Percentiles rank a stretch among this genome's conserved stretches.
phyloP scores from a whole-genome alignment of 2,888 invertebrate species.

The Tiliacea aurago region DNA sequence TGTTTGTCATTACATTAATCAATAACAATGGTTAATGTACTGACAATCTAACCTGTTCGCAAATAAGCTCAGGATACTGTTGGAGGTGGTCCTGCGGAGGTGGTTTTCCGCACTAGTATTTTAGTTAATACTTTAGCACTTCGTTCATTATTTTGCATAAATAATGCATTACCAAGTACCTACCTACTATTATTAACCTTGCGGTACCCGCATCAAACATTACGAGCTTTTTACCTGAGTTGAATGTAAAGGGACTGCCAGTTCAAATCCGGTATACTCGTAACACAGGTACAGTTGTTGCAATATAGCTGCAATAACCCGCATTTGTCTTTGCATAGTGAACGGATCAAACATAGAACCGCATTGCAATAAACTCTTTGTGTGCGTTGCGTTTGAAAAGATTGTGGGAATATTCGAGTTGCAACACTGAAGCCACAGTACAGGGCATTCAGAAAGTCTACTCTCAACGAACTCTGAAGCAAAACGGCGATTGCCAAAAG shows the following conservation, averaged over 20 bases:
- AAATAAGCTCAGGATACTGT: too few species aligned
- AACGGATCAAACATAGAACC: conserved; percentile 66
- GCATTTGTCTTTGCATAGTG: conserved; percentile 63
- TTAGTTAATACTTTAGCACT: too few species aligned
- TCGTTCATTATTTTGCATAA: too few species aligned
- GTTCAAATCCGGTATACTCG: not conserved
- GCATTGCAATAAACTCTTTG: conserved; percentile 65
- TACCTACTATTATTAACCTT: not conserved
- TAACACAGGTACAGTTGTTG: conserved; percentile 37
- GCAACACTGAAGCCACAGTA: conserved; percentile 8
- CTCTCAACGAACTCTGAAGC: not conserved
- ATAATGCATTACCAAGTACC: too few species aligned
- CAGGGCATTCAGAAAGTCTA: not conserved
- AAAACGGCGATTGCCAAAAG: too few species aligned
- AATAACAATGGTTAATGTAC: too few species aligned
- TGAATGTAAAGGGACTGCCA: conserved; percentile 9
- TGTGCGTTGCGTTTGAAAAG: conserved; percentile 57
- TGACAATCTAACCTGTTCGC: too few species aligned
- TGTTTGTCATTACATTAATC: too few species aligned
- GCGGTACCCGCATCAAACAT: not conserved
- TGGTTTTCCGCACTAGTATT: not conserved
- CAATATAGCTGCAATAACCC: conserved; percentile 64
- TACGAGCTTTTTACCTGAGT: conserved; percentile 8
- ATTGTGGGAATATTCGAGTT: conserved; percentile 56
- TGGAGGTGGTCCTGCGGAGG: too few species aligned